Evolutionary conservation across 2,797 vertebrate genomes (phyloP).

Genomic region (Borostomias antarcticus): DNA sequence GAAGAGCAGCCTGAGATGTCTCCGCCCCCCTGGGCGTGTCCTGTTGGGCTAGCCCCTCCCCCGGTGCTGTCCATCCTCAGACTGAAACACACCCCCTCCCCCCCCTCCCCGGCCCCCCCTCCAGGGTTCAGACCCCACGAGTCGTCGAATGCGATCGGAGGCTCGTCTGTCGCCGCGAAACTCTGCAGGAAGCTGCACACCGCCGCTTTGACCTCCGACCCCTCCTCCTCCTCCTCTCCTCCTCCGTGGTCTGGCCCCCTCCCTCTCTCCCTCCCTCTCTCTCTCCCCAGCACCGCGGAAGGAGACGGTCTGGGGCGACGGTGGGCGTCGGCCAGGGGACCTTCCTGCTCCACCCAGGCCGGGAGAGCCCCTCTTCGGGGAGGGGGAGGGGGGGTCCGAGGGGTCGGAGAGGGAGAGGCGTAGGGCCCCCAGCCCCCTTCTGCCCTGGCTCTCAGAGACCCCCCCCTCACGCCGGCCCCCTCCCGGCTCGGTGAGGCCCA

Average conservation of each 20-base stretch:
- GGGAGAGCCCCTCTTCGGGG: constrained; percentile 17
- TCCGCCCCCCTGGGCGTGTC: constrained; percentile 1
- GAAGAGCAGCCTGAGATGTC: not conserved
- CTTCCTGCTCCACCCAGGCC: not conserved
- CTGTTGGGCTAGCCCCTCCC: constrained; percentile 29
- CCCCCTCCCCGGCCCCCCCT: not conserved
- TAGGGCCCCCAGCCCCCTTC: constrained; percentile 34
- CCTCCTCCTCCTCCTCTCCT: constrained; percentile 43
- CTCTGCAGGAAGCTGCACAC: constrained; percentile 59
- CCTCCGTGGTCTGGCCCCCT: not conserved
- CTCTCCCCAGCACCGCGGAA: not conserved
- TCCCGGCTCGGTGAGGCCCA: not conserved
- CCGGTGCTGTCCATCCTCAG: constrained; percentile 70
- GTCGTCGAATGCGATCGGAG: constrained; percentile 73
- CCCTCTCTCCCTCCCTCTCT: not conserved
- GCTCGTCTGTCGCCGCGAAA: constrained; percentile 73
- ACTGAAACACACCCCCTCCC: constrained; percentile 60
- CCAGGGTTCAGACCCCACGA: constrained; percentile 72
- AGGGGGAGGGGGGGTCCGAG: constrained; percentile 21
- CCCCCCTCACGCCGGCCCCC: not conserved
- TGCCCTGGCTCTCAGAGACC: constrained; percentile 30
- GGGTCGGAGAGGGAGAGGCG: constrained; percentile 46
- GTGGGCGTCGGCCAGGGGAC: constrained; percentile 3
- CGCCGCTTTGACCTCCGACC: constrained; percentile 51
- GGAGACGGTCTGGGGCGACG: constrained; percentile 14